phyloP scores from a whole-genome alignment of 1,140 invertebrate genomes.

The Ips nitidus region DNA sequence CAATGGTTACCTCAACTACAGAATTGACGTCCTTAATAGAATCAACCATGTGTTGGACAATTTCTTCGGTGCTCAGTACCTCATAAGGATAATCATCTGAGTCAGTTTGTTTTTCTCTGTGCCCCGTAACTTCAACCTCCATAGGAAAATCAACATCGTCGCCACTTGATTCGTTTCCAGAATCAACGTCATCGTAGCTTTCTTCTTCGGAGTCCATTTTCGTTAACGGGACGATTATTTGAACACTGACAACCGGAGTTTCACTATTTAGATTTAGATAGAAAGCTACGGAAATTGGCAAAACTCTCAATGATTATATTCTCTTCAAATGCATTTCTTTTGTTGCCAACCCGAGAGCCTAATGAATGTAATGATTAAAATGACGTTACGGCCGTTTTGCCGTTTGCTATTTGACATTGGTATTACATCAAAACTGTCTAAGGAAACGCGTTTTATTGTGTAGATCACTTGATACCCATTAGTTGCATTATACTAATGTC shows the following conservation, averaged over 20 bases:
- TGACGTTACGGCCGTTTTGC: not conserved
- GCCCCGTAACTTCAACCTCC: constrained; percentile 81
- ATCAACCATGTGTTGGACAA: constrained; percentile 96
- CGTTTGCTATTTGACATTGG: too few relatives aligned
- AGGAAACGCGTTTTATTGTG: too few relatives aligned
- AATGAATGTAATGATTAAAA: not conserved
- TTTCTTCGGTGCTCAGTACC: constrained; percentile 92
- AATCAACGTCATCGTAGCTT: constrained; percentile 86
- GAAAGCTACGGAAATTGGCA: not conserved
- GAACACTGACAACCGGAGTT: not conserved
- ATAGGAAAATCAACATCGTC: constrained; percentile 91
- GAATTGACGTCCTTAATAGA: constrained; percentile 94
- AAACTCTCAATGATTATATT: not conserved
- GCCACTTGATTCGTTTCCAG: constrained; percentile 87
- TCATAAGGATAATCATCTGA: constrained; percentile 91
- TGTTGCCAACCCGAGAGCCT: constrained; percentile 1
- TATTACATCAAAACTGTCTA: too few relatives aligned
- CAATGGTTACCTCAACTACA: constrained; percentile 72
- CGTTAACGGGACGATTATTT: constrained; percentile 3
- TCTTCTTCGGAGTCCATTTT: constrained; percentile 90
- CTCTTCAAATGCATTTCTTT: not conserved
- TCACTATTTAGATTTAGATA: not conserved
- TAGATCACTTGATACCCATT: too few relatives aligned
- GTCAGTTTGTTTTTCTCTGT: constrained; percentile 75
- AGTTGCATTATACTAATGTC: too few relatives aligned